A percentile compares a stretch with the other conserved stretches of the same genome.
Conservation (phyloP, 2,888 invertebrate species). For the Drosophila lacicola region DNA sequence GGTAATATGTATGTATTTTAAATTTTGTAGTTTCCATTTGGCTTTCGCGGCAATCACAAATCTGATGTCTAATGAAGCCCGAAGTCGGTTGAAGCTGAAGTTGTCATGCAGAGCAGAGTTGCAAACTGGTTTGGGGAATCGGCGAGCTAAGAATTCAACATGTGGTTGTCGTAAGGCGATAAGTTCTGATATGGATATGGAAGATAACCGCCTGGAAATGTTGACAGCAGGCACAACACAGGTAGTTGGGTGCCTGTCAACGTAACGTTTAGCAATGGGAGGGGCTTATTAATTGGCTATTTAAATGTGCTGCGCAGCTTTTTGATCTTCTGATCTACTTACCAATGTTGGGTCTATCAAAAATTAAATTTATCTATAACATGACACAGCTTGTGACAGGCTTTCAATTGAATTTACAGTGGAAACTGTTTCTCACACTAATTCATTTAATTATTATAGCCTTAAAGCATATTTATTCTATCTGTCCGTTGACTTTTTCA, state of each 20-base stretch:
- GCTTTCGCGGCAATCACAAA: constrained; percentile 27
- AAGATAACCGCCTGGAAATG: constrained; percentile 56
- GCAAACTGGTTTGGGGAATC: constrained; percentile 56
- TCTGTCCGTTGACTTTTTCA: constrained; percentile 1
- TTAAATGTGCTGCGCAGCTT: neutral
- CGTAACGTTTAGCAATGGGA: constrained; percentile 18
- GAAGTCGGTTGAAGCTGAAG: constrained; percentile 33
- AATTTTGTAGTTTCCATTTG: constrained; percentile 17
- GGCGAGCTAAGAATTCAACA: constrained; percentile 26
- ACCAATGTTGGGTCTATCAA: neutral
- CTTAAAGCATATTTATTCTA: neutral
- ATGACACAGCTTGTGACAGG: constrained; percentile 1
- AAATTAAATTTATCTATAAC: constrained; percentile 4
- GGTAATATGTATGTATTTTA: constrained; percentile 48
- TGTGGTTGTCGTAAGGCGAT: constrained; percentile 58
- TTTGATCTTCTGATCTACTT: constrained; percentile 11
- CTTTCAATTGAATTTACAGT: neutral
- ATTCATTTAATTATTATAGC: neutral
- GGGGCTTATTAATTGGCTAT: constrained; percentile 14
- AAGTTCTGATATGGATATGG: constrained; percentile 61
- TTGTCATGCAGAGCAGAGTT: constrained; percentile 41
- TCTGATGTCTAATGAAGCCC: constrained; percentile 62
- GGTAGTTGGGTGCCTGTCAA: constrained; percentile 50
- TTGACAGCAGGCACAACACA: constrained; percentile 45
- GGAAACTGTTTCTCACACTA: neutral